Base-by-base conservation (phyloP, 1,140 invertebrate genomes). In the Melanaphis sacchari region DNA sequence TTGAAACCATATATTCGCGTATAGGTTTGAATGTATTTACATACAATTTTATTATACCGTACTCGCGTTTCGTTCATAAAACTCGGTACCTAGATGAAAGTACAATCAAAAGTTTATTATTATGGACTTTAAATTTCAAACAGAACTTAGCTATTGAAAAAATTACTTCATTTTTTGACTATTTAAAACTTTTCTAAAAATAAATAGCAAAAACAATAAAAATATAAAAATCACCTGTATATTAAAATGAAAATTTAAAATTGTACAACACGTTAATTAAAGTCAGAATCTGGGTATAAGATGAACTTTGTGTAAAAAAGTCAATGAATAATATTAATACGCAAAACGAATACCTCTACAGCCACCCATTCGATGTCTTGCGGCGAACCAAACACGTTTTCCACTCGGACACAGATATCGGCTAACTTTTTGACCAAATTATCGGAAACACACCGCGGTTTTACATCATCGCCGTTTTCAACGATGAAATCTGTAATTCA, bases 321-420 rank as follows among this genome's bases (percentile, higher is more conserved):
- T 59, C 31, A n/a, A n/a, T 15, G 5, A 66, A 66, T 9, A 11
- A 15, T 66, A 59, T 21, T 59, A 11, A 3, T n/a, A 66, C 11
- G 11, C 59, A 85, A 41, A 88, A 91, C 24, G 31, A 88, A 94
- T 94, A 96, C 96, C 94, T 96, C 95, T 46, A 94, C 94, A 85
- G 97, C 94, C 22, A 97, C 97, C 96, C 97, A 98, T 95, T 98
- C 97, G 66, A 98, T 96, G 95, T 98, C 97, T 94, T 97, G 96
- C 0, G 96, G 96, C 21, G 76, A 93, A 46, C 81, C 82, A 41
- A 93, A 93, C 4, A 88, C 59, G 22, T 22, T 36, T 92, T 91
- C 91, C 26, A 93, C 26, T 43, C 26, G 43, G 24, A 93, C 76
- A 18, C 91, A 54, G 6, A 92, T 38, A 40, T 85, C 26, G 26